These are phyloP conservation scores for Pseudopodoces humilis DNA, from an alignment of 2,113 vertebrate genomes.

Conservation along the genomic window DNA sequence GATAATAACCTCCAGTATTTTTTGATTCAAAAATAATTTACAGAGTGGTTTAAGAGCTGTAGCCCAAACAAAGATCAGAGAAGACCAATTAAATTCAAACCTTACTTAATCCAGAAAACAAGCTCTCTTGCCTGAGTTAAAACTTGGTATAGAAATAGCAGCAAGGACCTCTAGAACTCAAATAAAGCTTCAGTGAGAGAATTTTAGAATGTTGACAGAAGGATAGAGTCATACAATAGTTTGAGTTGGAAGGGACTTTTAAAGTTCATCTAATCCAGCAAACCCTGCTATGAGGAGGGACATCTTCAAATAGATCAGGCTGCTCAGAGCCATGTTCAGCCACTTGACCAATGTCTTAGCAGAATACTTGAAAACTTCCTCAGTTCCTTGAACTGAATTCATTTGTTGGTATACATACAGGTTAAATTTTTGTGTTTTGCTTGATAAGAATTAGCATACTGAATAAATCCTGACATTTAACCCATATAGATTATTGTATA, in stretches of 20 bases:
- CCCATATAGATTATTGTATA: neutral
- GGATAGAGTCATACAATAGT: neutral
- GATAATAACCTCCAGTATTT: neutral
- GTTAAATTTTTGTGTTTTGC: neutral
- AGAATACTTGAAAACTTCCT: neutral
- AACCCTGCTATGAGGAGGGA: neutral
- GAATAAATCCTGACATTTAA: neutral
- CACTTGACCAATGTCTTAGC: neutral
- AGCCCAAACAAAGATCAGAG: neutral
- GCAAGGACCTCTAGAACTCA: neutral
- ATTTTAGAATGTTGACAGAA: neutral
- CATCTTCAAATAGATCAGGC: neutral
- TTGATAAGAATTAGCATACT: neutral
- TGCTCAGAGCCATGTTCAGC: fast-evolving
- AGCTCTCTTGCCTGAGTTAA: neutral
- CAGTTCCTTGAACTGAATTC: neutral
- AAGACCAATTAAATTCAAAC: neutral
- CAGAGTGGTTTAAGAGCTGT: neutral
- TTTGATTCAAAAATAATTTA: neutral
- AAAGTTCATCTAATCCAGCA: neutral
- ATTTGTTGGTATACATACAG: neutral
- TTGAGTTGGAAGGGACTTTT: neutral
- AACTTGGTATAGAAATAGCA: neutral
- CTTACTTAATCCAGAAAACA: neutral
- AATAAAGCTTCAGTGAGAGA: neutral